Base-by-base conservation (phyloP, 2,113 vertebrate genomes). In the Taxidea taxus region DNA sequence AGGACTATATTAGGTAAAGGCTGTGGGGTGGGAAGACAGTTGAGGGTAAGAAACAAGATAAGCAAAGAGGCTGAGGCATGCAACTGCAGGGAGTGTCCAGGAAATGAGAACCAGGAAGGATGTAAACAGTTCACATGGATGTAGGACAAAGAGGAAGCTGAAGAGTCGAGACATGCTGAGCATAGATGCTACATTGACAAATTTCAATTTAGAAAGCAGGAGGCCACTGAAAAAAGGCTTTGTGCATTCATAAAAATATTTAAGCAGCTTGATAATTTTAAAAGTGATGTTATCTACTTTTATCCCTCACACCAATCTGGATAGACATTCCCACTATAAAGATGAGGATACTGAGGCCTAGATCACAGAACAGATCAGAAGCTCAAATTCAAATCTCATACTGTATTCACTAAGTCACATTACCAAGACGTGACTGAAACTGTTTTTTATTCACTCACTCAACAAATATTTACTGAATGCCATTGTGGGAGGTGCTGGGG, bases 171-270 rank as follows among this genome's bases (percentile, higher is more conserved):
- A 20, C 25, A 47, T 37, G 8, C 20, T 27, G 18, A 56, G 31
- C 37, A 23, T 11, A 92, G 49, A 81, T 64, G 72, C 1, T 62
- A 37, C 6, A 51, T 31, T 74, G 42, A 92, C 21, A 39, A 95
- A 87, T 66, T 96, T 93, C 56, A 82, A 56, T 83, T 62, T 56
- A 83, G 64, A 95, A 83, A 93, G 74, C 64, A 93, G 58, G 42
- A 90, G 8, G 31, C 37, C 37, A n/a, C 42, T 62, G 14, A 16
- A 90, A 95, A 83, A 44, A 34, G 14, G 25, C 68, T 68, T 75
- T 64, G 16, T 86, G 27, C 29, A 64, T 68, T 66, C 81, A 18
- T 64, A 92, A 70, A 29, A 91, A 83, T 49, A 86, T 77, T 66
- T 74, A 90, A 81, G 66, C 27, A 87, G 18, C 68, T 75, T 10